phyloP scores from a whole-genome alignment of 2,888 invertebrate genomes.

The Limnephilus rhombicus region DNA sequence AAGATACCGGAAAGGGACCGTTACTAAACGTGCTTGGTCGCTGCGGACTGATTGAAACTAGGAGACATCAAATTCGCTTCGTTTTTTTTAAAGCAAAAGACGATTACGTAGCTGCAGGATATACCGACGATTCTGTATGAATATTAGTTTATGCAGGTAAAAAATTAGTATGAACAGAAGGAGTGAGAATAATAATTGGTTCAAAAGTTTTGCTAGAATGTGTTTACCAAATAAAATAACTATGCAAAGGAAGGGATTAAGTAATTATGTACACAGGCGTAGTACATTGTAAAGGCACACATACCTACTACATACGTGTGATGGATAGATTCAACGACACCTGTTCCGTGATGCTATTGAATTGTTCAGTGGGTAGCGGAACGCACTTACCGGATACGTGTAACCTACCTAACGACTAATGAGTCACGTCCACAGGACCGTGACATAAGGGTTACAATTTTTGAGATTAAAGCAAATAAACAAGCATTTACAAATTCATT shows the following conservation, averaged over 20 bases:
- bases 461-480: not conserved
- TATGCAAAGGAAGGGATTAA: not conserved
- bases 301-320: not conserved
- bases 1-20: constrained; percentile 47
- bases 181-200: not conserved
- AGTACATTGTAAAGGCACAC: not conserved
- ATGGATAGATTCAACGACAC: not conserved
- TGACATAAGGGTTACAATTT: not conserved
- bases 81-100: not conserved
- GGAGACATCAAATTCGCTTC: not conserved
- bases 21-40: constrained; percentile 18
- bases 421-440: not conserved
- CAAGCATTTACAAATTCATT: not conserved
- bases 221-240: not conserved
- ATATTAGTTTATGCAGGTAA: not conserved
- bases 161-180: not conserved
- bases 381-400: constrained; percentile 12
- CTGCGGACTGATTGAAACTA: constrained; percentile 4
- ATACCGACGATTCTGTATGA: not conserved
- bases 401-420: not conserved
- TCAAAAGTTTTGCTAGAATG: not conserved
- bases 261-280: not conserved
- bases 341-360: not conserved
- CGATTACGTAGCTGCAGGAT: not conserved
- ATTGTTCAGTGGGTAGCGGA: not conserved